phyloP scores from a whole-genome alignment of 2,797 vertebrate species.

The Rhynchonycteris naso region DNA sequence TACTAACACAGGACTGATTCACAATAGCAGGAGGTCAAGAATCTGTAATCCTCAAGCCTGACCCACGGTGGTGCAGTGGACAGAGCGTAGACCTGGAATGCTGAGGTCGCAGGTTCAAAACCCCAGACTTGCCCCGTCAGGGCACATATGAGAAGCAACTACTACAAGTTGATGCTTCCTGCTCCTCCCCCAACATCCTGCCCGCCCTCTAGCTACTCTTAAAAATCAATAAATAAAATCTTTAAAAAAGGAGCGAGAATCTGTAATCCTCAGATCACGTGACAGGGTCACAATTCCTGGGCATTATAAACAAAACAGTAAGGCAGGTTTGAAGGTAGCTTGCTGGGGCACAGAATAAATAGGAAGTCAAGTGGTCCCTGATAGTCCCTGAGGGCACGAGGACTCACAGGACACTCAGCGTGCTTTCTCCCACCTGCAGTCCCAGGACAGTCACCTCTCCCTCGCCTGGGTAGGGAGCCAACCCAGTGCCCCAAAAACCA shows the following conservation, averaged over 20 bases:
- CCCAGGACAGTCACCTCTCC: not conserved
- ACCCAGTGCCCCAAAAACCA: not conserved
- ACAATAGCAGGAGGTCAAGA: not conserved
- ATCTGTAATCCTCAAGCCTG: not conserved
- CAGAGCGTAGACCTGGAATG: too few species aligned
- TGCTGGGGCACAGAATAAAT: not conserved
- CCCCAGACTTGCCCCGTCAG: too few species aligned
- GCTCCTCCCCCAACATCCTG: too few species aligned
- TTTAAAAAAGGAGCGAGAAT: not conserved
- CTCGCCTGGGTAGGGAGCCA: not conserved
- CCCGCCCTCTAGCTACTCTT: too few species aligned
- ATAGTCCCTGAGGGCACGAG: rapidly evolving
- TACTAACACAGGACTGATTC: not conserved
- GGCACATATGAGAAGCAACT: too few species aligned
- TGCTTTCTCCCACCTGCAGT: not conserved
- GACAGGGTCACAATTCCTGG: not conserved
- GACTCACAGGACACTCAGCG: too few species aligned
- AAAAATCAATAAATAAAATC: too few species aligned
- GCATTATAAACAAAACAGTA: not conserved
- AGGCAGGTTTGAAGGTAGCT: not conserved
- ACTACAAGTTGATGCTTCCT: too few species aligned
- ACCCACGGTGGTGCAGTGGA: too few species aligned
- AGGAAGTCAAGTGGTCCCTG: not conserved
- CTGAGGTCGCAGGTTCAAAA: too few species aligned
- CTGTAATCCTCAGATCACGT: not conserved